phyloP scores from a whole-genome alignment of 1,140 invertebrate species.

The Leptinotarsa defecta region DNA sequence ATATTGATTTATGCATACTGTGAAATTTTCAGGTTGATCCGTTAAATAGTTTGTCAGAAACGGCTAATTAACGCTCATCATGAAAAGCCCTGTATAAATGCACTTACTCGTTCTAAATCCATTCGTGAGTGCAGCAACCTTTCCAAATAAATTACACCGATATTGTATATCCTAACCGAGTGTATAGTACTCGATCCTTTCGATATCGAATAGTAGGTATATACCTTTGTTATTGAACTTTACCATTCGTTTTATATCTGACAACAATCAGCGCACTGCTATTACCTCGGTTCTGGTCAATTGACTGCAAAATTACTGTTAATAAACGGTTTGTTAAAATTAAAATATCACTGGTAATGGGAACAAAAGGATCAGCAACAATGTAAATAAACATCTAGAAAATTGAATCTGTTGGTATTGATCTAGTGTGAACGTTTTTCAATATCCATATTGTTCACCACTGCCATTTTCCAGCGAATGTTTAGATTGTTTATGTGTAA shows the following conservation, averaged over 20 bases:
- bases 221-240: not conserved
- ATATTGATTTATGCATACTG: no score
- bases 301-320: constrained; percentile 17
- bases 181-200: not conserved
- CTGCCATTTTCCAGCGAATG: constrained; percentile 19
- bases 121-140: not conserved
- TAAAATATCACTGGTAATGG: constrained; percentile 5
- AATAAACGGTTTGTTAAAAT: constrained; percentile 18
- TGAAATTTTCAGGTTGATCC: no score
- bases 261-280: not conserved
- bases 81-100: not conserved
- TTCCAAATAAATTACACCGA: not conserved
- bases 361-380: constrained; percentile 9
- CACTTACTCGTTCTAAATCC: not conserved
- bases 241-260: not conserved
- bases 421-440: constrained; percentile 19
- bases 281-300: not conserved
- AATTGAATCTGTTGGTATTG: constrained; percentile 10
- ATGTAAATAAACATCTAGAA: constrained; percentile 3
- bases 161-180: not conserved
- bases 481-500: constrained; percentile 19
- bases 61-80: no score
- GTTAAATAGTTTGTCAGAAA: no score
- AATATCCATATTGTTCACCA: constrained; percentile 12
- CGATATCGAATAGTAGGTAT: not conserved